Base-by-base conservation (phyloP, 2,797 vertebrate genomes). In the Anas georgica region DNA sequence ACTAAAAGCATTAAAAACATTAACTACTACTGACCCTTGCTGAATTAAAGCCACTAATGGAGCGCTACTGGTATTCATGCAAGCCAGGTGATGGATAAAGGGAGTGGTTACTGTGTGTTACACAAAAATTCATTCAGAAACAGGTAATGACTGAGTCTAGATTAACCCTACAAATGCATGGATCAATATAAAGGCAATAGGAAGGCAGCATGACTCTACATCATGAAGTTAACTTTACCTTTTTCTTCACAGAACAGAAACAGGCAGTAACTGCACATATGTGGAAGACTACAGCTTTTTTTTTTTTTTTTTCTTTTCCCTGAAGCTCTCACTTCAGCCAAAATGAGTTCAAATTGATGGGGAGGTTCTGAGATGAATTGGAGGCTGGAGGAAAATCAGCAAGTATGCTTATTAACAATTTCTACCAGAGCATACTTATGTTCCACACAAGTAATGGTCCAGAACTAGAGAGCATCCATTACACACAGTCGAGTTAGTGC, bases 251-350 rank as follows among this genome's bases (percentile, higher is more conserved):
- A 12, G 33, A 69, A 80, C 29, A 10, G 68, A 29, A 83, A 29
- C 9, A 37, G n/a, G 6, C 12, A 31, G 15, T 28, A 22, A 22
- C 48, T 80, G 41, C 3, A 3, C 4, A 3, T 35, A 9, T 0
- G 4, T 33, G 64, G 9, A 74, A 84, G 74, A 37, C 15, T 28
- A 33, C 3, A 73, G 6, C 18, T 55, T 9, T 28, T 85, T 21
- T 85, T 21, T 35, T 35, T 35, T 35, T 23, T 58, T n/a, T 33
- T 23, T n/a, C 59, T 74, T 91, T 45, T 25, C 37, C 35, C 72
- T 85, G 31, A 55, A 83, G 31, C 29, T 73, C 17, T 90, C 35
- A 67, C 25, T 90, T 56, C 56, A 80, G 56, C 81, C 88, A 64
- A 93, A 31, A 17, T 20, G 62, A 79, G 3, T 76, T 73, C 20